Percentiles rank a stretch among this genome's conserved stretches.
These are phyloP conservation scores for Atractosteus spatula DNA, from an alignment of 2,113 vertebrate genomes.

Conservation along the genomic window DNA sequence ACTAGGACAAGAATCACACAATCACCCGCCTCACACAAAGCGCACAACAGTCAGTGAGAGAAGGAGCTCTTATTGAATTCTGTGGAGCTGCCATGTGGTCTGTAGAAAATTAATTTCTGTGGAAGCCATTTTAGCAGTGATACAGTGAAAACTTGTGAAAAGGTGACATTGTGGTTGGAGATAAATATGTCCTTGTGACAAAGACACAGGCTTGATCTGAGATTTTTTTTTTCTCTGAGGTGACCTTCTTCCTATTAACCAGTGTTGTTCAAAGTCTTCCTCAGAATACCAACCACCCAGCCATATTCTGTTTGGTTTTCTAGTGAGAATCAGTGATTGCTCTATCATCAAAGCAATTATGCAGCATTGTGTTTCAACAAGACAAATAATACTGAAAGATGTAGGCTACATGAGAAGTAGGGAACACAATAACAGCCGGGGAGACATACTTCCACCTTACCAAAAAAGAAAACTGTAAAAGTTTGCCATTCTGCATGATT, in stretches of 20 bases:
- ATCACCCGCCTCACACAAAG: conserved; percentile 3
- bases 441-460: too few species aligned
- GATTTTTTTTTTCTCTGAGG: not conserved
- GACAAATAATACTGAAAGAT: not conserved
- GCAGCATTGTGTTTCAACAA: too few species aligned
- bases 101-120: conserved; percentile 29
- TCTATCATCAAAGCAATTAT: not conserved
- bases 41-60: not conserved
- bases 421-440: too few species aligned
- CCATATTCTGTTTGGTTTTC: not conserved
- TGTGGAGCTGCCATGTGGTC: conserved; percentile 26
- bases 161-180: conserved; percentile 22
- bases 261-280: not conserved
- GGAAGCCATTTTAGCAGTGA: conserved; percentile 31
- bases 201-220: not conserved
- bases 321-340: not conserved
- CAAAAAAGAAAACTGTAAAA: too few species aligned
- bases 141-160: conserved; percentile 21
- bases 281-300: not conserved
- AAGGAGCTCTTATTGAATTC: conserved; percentile 35
- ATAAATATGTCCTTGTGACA: conserved; percentile 9
- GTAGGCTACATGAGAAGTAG: not conserved
- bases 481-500: too few species aligned
- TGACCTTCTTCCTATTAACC: conserved; percentile 14
- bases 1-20: conserved; percentile 34